Base-by-base conservation (phyloP, 2,113 vertebrate genomes). In the Pelvicachromis taeniatus region DNA sequence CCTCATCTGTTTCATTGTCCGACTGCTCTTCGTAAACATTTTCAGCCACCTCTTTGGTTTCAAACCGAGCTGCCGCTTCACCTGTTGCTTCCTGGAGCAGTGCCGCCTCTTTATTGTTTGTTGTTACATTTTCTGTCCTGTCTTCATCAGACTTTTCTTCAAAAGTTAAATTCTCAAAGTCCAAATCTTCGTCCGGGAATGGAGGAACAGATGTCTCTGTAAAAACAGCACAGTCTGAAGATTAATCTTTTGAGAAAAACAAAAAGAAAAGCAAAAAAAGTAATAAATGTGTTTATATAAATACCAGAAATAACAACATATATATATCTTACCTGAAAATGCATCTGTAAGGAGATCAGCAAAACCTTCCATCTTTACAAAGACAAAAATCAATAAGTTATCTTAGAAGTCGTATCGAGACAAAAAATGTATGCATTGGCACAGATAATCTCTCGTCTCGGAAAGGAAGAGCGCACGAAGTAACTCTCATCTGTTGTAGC, bases 281-380 rank as follows among this genome's bases (percentile, higher is more conserved):
- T 4, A 59, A 45, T 29, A 50, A 10, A 31, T 5, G 3, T 11
- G 9, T 0, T 0, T 31, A 17, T 75, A 50, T 29, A 50, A 73
- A 73, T 73, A 10, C 68, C 68, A 73, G 26, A 73, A 50, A 65
- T 35, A 42, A 17, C 8, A 26, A 80, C 9, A 56, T 21, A 26
- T 26, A 77, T 53, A 42, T 53, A 80, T 81, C 91, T 93, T 92
- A 96, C 96, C 96, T 93, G 95, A 78, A 80, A 96, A 95, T 59
- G 86, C 91, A 86, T 93, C 92, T 10, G 73, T 86, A 1, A 94
- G 82, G 29, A 95, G 85, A 84, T 96, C 93, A 19, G 91, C 48
- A 73, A 95, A 70, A 77, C 59, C 88, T 81, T 96, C 96, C 95
- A 96, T 96, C 75, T 93, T 87, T 35, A 14, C 79, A 84, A 87